phyloP scores from a whole-genome alignment of 2,888 invertebrate species.

The Caenorhabditis auriculariae region DNA sequence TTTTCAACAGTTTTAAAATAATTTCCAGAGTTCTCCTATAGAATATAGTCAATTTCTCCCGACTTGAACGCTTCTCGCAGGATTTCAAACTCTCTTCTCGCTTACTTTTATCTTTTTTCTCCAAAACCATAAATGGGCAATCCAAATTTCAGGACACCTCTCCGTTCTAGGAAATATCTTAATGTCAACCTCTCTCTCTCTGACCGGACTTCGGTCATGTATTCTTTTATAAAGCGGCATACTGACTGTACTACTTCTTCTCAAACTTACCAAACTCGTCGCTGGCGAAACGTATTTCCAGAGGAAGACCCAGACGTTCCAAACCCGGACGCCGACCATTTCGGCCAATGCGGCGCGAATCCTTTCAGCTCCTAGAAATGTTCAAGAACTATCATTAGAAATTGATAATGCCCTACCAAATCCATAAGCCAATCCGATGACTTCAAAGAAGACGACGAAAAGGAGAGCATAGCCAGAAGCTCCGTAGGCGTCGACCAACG shows the following conservation, averaged over 20 bases:
- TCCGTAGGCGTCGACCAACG: conserved; percentile 83
- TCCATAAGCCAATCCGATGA: conserved; percentile 85
- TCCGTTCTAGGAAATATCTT: too few relatives aligned
- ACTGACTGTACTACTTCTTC: too few relatives aligned
- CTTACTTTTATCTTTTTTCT: too few relatives aligned
- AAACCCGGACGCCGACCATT: conserved; percentile 81
- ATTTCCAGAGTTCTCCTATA: background rate
- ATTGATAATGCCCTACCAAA: conserved; percentile 69
- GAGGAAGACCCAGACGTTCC: conserved; percentile 79
- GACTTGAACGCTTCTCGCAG: too few relatives aligned
- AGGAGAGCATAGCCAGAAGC: conserved; percentile 80
- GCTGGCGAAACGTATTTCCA: conserved; percentile 86
- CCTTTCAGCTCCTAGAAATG: conserved; percentile 67
- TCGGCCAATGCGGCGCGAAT: conserved; percentile 79
- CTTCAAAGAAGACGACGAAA: conserved; percentile 87
- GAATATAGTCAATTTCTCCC: background rate
- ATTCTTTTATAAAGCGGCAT: too few relatives aligned
- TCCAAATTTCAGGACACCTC: too few relatives aligned
- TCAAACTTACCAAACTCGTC: conserved; percentile 75
- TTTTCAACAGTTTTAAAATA: background rate
- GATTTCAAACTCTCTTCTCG: too few relatives aligned
- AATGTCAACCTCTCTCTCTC: too few relatives aligned
- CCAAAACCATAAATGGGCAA: too few relatives aligned
- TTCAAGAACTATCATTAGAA: background rate
- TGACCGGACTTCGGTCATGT: too few relatives aligned